Evolutionary conservation across 2,888 invertebrate genomes (phyloP), one percentile per base, ranked within the genome.

Genomic region (Drosophila flavopinicola): DNA sequence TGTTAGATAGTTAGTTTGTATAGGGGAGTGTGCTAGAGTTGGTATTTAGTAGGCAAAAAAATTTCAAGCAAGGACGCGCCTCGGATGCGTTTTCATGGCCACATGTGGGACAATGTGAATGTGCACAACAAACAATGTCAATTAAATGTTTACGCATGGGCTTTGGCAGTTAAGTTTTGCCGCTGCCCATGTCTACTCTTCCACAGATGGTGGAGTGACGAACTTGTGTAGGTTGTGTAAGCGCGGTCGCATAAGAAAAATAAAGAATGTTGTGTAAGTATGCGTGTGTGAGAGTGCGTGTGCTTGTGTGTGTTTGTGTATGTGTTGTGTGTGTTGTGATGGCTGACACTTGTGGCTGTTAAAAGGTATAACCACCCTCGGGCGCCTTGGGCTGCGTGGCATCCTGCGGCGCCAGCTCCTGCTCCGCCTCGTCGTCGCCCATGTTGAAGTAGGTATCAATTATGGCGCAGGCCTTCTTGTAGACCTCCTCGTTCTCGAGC

Each of bases 401-500:
- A 68, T 85, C 90, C 52, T 88, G 88, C 4, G 91, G 91, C 24
- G 87, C 90, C 53, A 91, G 66, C 45, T 89, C 89, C 37, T 83
- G 72, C 47, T 89, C 89, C 45, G 84, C 75, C 17, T 59, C 70
- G 35, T 89, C 89, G 39, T 90, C 89, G 37, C 63, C 82, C 23
- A 35, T 69, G 37, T 77, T 87, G 88, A 97, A 98, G 91, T 94
- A 98, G 0, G 92, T 93, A 79, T 97, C 97, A 42, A 98, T 93
- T 66, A 98, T 93, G 51, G 93, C 92, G 33, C 94, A 93, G 0
- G 95, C 94, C 89, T 96, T 97, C 87, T 94, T 94, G 92, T 97
- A 98, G 35, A 94, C 90, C 91, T 96, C 95, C 89, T 96, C 95
- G 88, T 98, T 98, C 83, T 97, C 96, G 54, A 95, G 94, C 86